Percentiles rank a stretch among this genome's conserved stretches.
Conservation (phyloP, 2,113 vertebrate genomes). For the Piaya cayana region DNA sequence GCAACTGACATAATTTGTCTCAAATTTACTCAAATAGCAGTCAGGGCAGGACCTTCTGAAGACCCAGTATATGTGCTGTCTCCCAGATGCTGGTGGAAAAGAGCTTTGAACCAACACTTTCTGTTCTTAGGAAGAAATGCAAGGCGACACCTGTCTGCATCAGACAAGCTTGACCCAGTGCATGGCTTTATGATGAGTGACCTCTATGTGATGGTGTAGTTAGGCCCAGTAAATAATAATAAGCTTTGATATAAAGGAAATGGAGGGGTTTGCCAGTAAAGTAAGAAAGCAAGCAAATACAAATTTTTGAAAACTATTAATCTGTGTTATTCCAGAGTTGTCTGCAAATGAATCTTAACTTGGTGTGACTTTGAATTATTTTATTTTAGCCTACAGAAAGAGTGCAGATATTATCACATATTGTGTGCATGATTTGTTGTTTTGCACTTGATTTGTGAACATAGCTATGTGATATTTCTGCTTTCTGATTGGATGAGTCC, state of each 20-base stretch:
- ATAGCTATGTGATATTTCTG: neutral
- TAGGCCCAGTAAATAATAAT: neutral
- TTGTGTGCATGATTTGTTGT: neutral
- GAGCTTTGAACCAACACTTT: neutral
- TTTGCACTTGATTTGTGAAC: neutral
- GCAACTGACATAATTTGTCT: conserved; percentile 1
- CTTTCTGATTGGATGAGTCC: neutral
- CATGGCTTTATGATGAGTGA: neutral
- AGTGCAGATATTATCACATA: neutral
- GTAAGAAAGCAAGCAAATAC: neutral
- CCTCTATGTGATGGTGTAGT: neutral
- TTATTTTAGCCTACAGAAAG: neutral
- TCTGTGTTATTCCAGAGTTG: neutral
- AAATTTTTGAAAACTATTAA: accelerated
- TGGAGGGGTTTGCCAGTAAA: accelerated
- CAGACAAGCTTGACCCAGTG: neutral
- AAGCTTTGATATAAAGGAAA: neutral
- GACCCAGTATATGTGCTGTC: neutral
- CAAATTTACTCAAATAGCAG: neutral
- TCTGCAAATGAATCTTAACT: neutral
- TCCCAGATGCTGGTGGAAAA: neutral
- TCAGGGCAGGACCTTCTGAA: neutral
- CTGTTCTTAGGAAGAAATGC: neutral
- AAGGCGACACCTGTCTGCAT: neutral
- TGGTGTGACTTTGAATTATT: neutral